Evolutionary conservation across 2,888 invertebrate species (phyloP).

Genomic region (Aradus depressus): DNA sequence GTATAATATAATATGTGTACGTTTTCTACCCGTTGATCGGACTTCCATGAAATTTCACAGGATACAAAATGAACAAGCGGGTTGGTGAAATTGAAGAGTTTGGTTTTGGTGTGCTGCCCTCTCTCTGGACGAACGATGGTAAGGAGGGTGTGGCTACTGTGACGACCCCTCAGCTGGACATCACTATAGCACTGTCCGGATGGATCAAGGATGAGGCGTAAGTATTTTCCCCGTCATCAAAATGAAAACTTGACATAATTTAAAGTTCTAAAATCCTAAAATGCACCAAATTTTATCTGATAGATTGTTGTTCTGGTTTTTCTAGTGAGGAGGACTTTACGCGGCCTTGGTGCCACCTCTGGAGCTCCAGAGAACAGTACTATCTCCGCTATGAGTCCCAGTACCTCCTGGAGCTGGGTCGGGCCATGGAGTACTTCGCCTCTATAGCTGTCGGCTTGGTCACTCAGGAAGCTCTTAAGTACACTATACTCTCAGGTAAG

Average conservation of each 20-base stretch:
- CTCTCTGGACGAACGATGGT: slow-evolving; percentile 13
- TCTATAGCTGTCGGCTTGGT: slow-evolving; percentile 46
- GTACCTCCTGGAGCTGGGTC: slow-evolving; percentile 46
- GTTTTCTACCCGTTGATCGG: not conserved
- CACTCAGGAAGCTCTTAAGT: slow-evolving; percentile 52
- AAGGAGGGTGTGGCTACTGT: slow-evolving; percentile 17
- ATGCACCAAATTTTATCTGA: not conserved
- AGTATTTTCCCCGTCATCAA: slow-evolving; percentile 16
- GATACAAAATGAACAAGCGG: slow-evolving; percentile 56
- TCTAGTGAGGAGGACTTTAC: slow-evolving; percentile 36
- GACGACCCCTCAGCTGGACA: slow-evolving; percentile 40
- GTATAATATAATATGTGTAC: no score
- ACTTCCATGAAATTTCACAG: slow-evolving; percentile 33
- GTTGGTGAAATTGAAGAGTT: slow-evolving; percentile 58
- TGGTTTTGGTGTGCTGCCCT: slow-evolving; percentile 44
- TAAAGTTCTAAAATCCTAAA: not conserved
- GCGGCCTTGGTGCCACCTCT: slow-evolving; percentile 46
- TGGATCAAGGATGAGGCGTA: slow-evolving; percentile 47
- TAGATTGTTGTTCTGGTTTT: not conserved
- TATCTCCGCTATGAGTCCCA: slow-evolving; percentile 50
- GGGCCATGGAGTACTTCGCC: slow-evolving; percentile 50
- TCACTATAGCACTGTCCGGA: slow-evolving; percentile 51
- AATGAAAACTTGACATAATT: not conserved
- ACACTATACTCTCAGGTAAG: slow-evolving; percentile 48
- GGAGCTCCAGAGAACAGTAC: slow-evolving; percentile 50